Evolutionary conservation across 1,140 invertebrate genomes (phyloP).

Genomic region (Drosophila pseudoobscura): DNA sequence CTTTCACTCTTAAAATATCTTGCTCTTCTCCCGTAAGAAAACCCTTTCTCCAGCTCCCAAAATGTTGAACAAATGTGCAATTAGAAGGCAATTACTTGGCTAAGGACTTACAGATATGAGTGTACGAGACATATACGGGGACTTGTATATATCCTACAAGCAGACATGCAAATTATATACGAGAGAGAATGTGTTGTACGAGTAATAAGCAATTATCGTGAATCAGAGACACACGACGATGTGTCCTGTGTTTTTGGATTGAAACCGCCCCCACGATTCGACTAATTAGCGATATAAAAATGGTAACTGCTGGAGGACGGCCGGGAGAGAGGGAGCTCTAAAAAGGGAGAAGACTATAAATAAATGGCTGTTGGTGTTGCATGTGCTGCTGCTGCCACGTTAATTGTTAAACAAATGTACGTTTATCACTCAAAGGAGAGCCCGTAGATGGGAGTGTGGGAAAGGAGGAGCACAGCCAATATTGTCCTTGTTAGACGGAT

Average conservation of each 20-base stretch:
- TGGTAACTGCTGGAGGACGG: conserved; percentile 16
- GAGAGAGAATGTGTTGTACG: conserved; percentile 12
- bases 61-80: no score
- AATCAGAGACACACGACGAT: conserved; percentile 39
- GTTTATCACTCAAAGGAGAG: conserved; percentile 65
- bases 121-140: no score
- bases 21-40: no score
- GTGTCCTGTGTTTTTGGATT: conserved; percentile 1
- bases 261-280: conserved; percentile 23
- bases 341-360: conserved; percentile 13
- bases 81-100: no score
- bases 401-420: conserved; percentile 78
- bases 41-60: no score
- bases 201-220: conserved; percentile 66
- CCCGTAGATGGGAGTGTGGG: conserved; percentile 9
- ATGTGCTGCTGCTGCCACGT: conserved; percentile 54
- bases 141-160: no score
- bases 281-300: conserved; percentile 70
- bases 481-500: conserved; percentile 71
- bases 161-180: background rate
- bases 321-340: conserved; percentile 1
- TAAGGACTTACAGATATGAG: no score
- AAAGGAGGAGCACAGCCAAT: conserved; percentile 42
- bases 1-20: no score
- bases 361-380: conserved; percentile 42